Evolutionary conservation across 2,888 invertebrate genomes (phyloP).

Genomic region (Andrena chrysosceles): DNA sequence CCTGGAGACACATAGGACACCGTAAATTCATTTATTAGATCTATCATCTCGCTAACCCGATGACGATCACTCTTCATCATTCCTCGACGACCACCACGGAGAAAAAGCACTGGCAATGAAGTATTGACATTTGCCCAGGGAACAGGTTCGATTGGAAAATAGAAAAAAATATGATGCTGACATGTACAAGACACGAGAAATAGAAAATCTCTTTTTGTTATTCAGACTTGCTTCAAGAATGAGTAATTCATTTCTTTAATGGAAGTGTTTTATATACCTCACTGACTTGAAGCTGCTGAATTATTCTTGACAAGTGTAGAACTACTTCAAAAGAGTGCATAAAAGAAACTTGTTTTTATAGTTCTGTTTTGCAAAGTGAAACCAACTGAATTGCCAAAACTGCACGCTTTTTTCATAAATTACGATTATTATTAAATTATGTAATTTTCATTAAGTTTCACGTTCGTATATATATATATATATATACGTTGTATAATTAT

Average conservation of each 20-base stretch:
- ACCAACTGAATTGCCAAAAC: background rate
- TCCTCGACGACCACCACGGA: slow-evolving; percentile 30
- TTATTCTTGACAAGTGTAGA: background rate
- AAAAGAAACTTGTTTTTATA: background rate
- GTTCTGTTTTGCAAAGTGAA: background rate
- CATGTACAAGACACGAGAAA: background rate
- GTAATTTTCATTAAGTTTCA: too few species aligned
- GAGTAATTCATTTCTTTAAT: background rate
- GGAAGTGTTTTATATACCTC: too few species aligned
- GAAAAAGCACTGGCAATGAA: slow-evolving; percentile 59
- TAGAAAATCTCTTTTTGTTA: background rate
- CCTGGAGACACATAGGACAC: slow-evolving; percentile 41
- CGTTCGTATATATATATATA: too few species aligned
- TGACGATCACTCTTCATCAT: slow-evolving; percentile 50
- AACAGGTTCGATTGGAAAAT: slow-evolving; percentile 1
- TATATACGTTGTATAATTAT: too few species aligned
- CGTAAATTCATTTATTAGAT: slow-evolving; percentile 46
- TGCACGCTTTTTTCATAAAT: background rate
- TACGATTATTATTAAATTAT: background rate
- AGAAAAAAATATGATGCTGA: background rate
- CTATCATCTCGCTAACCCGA: slow-evolving; percentile 40
- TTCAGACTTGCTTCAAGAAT: background rate
- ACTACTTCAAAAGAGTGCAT: background rate
- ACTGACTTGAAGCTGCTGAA: background rate
- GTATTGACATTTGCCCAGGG: slow-evolving; percentile 30